Evolutionary conservation across 2,888 invertebrate species (phyloP).

Genomic region (Latrodectus hesperus): DNA sequence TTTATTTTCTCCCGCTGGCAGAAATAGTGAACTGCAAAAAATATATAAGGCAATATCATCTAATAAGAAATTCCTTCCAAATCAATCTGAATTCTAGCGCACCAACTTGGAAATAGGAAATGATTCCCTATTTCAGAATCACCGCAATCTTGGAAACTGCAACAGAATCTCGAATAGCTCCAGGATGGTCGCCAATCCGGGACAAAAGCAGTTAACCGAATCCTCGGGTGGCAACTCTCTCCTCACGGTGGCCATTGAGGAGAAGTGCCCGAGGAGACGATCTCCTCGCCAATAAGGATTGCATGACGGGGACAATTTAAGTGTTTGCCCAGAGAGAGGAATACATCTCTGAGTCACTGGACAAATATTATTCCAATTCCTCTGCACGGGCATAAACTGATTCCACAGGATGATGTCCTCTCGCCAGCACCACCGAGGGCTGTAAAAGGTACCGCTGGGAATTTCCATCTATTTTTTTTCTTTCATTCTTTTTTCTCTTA

Average conservation of each 20-base stretch:
- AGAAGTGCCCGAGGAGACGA: slow-evolving; percentile 3
- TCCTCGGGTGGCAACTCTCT: background rate
- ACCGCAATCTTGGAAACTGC: background rate
- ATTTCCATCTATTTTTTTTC: background rate
- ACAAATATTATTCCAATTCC: slow-evolving; percentile 44
- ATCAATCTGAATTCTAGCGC: too few relatives aligned
- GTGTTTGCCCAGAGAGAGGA: slow-evolving; percentile 38
- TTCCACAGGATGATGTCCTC: background rate
- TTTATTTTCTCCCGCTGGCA: too few relatives aligned
- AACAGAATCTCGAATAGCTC: background rate
- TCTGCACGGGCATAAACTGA: too few relatives aligned
- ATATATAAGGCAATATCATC: too few relatives aligned
- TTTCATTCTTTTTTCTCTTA: background rate
- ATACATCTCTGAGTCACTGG: slow-evolving; percentile 17
- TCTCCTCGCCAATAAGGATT: slow-evolving; percentile 12
- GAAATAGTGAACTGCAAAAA: too few relatives aligned
- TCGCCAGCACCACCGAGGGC: background rate
- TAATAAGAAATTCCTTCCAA: too few relatives aligned
- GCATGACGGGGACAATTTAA: slow-evolving; percentile 21
- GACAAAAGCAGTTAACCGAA: background rate
- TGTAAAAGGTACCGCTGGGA: slow-evolving; percentile 1
- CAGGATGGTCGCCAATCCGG: background rate
- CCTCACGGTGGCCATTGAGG: background rate
- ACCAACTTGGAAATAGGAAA: too few relatives aligned
- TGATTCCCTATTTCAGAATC: background rate